A percentile compares a stretch with the other conserved stretches of the same genome.
Evolutionary conservation across 1,140 invertebrate species (phyloP).

Genomic region (Zaprionus camerounensis): DNA sequence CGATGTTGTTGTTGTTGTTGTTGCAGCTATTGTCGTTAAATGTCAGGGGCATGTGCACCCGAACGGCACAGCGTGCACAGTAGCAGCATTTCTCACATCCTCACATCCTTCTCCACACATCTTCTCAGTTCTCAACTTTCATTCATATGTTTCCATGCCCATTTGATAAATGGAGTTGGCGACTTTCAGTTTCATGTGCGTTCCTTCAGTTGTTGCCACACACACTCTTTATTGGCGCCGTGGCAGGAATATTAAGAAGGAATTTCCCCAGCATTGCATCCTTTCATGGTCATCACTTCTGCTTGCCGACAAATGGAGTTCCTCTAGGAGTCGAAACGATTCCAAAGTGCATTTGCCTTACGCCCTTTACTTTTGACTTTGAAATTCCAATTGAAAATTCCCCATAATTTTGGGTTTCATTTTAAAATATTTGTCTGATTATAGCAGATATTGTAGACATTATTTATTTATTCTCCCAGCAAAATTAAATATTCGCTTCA

Average conservation of each 20-base stretch:
- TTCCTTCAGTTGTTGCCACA: slow-evolving; percentile 1
- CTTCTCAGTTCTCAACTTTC: slow-evolving; percentile 29
- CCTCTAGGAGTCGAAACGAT: no score
- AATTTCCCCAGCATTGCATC: neutral
- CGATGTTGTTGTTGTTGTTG: slow-evolving; percentile 35
- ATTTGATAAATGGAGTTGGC: slow-evolving; percentile 17
- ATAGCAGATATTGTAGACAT: no score
- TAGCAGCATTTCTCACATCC: neutral
- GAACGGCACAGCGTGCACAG: slow-evolving; percentile 16
- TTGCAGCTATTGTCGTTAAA: slow-evolving; percentile 62
- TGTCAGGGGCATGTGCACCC: slow-evolving; percentile 78
- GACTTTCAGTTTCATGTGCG: slow-evolving; percentile 22
- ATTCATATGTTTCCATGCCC: slow-evolving; percentile 13
- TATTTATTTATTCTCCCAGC: neutral
- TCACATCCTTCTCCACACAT: slow-evolving; percentile 20
- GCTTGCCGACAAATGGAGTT: neutral
- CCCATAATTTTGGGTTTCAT: neutral
- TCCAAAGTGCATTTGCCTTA: no score
- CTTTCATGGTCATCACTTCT: neutral
- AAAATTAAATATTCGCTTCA: neutral
- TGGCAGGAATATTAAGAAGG: neutral
- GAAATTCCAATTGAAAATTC: neutral
- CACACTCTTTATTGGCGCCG: neutral
- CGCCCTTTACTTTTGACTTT: neutral
- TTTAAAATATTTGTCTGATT: neutral